Conservation (phyloP, 2,888 invertebrate species). For the Xylota sylvarum region DNA sequence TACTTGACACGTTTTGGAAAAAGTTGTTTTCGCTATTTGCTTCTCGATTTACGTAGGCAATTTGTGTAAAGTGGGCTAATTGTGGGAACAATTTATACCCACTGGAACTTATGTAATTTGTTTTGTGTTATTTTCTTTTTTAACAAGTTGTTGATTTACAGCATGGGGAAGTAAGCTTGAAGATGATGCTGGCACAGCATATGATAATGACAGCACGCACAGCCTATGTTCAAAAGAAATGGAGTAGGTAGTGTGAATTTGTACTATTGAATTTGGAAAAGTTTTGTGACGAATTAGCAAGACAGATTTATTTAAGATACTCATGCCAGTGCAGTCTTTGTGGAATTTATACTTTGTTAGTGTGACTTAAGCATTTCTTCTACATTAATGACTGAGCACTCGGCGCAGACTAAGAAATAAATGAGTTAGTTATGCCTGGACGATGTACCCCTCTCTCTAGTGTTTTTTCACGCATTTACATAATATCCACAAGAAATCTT, state of each 20-base stretch:
- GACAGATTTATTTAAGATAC: no score
- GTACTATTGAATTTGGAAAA: not conserved
- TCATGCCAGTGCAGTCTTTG: no score
- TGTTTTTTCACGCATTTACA: no score
- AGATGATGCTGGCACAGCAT: not conserved
- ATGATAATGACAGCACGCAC: not conserved
- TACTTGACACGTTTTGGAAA: constrained; percentile 31
- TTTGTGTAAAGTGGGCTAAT: constrained; percentile 36
- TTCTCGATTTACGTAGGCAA: constrained; percentile 24
- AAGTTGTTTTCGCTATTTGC: constrained; percentile 7
- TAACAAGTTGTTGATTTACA: not conserved
- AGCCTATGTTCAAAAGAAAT: not conserved
- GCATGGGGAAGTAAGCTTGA: not conserved
- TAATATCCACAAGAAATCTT: no score
- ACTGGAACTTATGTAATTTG: constrained; percentile 7
- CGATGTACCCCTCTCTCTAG: no score
- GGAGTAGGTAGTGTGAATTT: not conserved
- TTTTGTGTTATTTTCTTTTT: not conserved
- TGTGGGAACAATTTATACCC: constrained; percentile 18
- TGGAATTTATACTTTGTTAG: no score
- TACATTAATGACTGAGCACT: no score
- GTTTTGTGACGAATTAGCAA: not conserved
- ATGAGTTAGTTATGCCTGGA: no score
- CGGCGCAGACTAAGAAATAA: no score
- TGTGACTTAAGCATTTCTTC: no score